Percentiles rank a stretch among this genome's conserved stretches.
These are phyloP conservation scores for Trichonephila clavipes DNA, from an alignment of 1,140 invertebrate species.

Conservation along the genomic window DNA sequence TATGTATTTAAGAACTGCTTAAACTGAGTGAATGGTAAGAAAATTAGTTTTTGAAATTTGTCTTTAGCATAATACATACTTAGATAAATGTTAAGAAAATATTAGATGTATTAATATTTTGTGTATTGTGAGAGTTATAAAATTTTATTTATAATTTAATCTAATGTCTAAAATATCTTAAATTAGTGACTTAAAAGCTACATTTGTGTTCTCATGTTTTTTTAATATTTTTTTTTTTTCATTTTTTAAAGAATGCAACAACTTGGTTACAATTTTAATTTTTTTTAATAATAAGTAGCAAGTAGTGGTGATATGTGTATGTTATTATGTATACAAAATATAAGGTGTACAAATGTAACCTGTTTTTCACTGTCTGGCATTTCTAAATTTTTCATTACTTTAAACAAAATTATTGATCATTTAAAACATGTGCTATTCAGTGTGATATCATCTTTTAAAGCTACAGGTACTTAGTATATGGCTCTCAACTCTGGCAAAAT, in stretches of 20 bases:
- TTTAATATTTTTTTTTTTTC: background rate
- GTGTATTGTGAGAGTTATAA: too few relatives aligned
- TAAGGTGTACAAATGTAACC: slow-evolving; percentile 55
- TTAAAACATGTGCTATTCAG: slow-evolving; percentile 4
- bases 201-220: too few relatives aligned
- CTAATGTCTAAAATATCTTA: too few relatives aligned
- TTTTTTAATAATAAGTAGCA: background rate
- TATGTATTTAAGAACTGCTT: too few relatives aligned
- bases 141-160: too few relatives aligned
- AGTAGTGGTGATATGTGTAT: background rate
- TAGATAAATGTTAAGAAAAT: too few relatives aligned
- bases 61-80: too few relatives aligned
- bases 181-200: too few relatives aligned
- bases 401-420: background rate
- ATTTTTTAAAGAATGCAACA: slow-evolving; percentile 34
- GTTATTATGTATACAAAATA: slow-evolving; percentile 4
- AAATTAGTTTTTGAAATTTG: too few relatives aligned
- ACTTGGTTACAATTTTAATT: background rate
- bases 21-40: too few relatives aligned
- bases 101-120: too few relatives aligned
- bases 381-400: slow-evolving; percentile 28
- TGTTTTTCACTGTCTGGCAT: slow-evolving; percentile 60
- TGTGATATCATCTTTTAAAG: slow-evolving; percentile 17
- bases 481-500: slow-evolving; percentile 61
- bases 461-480: slow-evolving; percentile 64